Conservation (phyloP, 2,797 vertebrate genomes). For the Capromys pilorides region DNA sequence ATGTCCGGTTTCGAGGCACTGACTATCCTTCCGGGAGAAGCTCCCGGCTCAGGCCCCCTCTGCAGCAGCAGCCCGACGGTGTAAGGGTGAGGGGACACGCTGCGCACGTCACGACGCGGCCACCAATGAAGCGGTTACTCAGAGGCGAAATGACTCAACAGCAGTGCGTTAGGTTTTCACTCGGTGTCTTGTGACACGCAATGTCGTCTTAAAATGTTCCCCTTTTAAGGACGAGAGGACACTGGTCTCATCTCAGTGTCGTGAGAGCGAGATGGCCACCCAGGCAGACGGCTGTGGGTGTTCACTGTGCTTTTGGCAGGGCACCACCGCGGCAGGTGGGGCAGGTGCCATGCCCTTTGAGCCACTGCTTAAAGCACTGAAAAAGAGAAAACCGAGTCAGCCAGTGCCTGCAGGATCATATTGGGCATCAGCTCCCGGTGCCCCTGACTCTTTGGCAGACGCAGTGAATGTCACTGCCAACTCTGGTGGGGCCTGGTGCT, state of each 20-base stretch:
- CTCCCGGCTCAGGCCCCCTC: neutral
- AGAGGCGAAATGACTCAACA: neutral
- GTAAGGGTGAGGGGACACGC: neutral
- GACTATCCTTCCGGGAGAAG: neutral
- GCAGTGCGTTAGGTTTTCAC: neutral
- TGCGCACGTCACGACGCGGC: neutral
- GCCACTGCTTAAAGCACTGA: conserved; percentile 93
- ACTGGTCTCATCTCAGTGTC: neutral
- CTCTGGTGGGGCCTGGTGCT: neutral
- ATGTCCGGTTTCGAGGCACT: neutral
- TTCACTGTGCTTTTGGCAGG: conserved; percentile 85
- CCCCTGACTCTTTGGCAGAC: neutral
- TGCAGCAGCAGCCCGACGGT: neutral
- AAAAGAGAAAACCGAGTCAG: conserved; percentile 25
- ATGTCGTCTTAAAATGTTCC: neutral
- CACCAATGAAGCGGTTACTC: neutral
- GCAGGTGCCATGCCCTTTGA: conserved; percentile 92
- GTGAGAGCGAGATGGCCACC: neutral
- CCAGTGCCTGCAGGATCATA: rapidly evolving
- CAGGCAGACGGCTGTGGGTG: rapidly evolving
- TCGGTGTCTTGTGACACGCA: neutral
- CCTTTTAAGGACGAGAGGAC: neutral
- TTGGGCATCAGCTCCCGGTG: neutral
- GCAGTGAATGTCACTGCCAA: rapidly evolving
- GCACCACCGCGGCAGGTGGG: conserved; percentile 90